Evolutionary conservation across 2,797 vertebrate species (phyloP).

Genomic region (Alectoris magna): DNA sequence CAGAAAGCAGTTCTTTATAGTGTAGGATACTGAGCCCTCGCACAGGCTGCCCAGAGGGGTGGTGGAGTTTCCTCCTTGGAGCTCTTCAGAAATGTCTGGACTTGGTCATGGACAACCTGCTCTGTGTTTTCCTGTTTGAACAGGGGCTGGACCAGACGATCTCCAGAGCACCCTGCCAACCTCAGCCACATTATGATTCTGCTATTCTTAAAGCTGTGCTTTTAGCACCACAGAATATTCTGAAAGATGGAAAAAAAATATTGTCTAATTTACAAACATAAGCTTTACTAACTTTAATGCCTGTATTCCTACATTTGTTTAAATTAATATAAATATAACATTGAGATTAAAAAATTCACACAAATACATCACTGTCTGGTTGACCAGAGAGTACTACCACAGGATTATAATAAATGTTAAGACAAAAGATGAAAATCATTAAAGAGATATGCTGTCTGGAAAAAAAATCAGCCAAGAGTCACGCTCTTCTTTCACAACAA

Average conservation of each 20-base stretch:
- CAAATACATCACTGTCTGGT: not conserved
- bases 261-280: not conserved
- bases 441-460: not conserved
- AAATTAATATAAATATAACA: not conserved
- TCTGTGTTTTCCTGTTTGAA: not conserved
- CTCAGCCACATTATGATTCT: not conserved
- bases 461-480: not conserved
- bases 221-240: not conserved
- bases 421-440: not conserved
- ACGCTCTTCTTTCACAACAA: not conserved
- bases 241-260: not conserved
- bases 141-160: not conserved
- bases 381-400: not conserved
- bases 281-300: not conserved
- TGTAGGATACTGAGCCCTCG: not conserved
- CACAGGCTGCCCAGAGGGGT: not conserved
- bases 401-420: not conserved
- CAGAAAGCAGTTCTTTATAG: not conserved
- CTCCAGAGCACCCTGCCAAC: not conserved
- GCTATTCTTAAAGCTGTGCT: not conserved
- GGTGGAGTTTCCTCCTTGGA: not conserved
- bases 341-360: not conserved
- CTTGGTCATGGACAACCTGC: not conserved
- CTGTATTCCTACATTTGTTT: accelerated
- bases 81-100: not conserved